phyloP scores from a whole-genome alignment of 2,888 invertebrate genomes.

The Eupithecia insigniata region DNA sequence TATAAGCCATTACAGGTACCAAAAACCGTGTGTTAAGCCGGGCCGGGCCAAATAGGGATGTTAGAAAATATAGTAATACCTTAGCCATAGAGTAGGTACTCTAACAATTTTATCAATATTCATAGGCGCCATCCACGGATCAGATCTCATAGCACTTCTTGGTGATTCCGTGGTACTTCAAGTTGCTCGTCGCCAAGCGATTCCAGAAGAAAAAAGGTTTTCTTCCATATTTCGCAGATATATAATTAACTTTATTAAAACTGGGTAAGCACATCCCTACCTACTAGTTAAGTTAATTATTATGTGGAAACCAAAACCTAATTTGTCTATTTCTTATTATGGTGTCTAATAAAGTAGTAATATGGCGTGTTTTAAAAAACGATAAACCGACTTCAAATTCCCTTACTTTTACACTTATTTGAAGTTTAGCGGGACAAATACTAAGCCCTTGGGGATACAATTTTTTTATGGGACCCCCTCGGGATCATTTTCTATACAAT shows the following conservation, averaged over 20 bases:
- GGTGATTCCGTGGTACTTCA: constrained; percentile 88
- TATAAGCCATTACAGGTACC: background rate
- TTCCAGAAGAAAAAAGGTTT: constrained; percentile 83
- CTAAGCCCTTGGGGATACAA: too few species aligned
- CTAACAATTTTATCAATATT: constrained; percentile 11
- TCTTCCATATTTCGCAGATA: constrained; percentile 63
- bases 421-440: too few species aligned
- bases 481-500: too few species aligned
- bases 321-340: background rate
- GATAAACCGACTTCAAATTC: too few species aligned
- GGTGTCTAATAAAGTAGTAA: too few species aligned
- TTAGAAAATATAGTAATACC: background rate
- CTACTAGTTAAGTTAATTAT: background rate
- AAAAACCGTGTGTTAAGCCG: background rate
- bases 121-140: constrained; percentile 86
- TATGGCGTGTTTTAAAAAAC: too few species aligned
- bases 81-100: background rate
- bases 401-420: too few species aligned
- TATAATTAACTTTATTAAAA: constrained; percentile 77
- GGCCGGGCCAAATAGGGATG: background rate
- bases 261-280: constrained; percentile 63
- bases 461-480: too few species aligned
- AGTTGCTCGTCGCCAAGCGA: constrained; percentile 86
- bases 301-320: background rate
- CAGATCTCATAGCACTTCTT: constrained; percentile 86